Evolutionary conservation across 2,888 invertebrate genomes (phyloP).

Genomic region (Cantharis rustica): DNA sequence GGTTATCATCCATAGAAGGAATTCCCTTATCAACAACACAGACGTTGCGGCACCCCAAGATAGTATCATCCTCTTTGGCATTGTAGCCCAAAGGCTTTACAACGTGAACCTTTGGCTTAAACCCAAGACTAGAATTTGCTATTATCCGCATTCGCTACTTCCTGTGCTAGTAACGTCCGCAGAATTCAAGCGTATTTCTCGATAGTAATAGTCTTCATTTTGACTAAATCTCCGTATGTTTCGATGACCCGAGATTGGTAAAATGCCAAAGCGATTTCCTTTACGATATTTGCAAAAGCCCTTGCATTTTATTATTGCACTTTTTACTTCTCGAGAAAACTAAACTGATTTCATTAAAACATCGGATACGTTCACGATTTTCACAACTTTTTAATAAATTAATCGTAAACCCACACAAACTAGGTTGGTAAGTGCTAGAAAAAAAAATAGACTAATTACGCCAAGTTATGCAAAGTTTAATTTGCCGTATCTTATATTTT

Average conservation of each 20-base stretch:
- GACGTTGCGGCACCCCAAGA: constrained; percentile 58
- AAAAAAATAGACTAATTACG: neutral
- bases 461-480: neutral
- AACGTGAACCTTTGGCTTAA: constrained; percentile 87
- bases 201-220: constrained; percentile 92
- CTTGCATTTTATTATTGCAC: neutral
- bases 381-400: neutral
- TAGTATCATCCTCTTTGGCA: constrained; percentile 72
- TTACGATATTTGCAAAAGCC: neutral
- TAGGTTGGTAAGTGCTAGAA: neutral
- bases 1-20: constrained; percentile 24
- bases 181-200: constrained; percentile 89
- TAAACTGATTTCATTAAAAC: neutral
- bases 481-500: constrained; percentile 14
- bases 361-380: neutral
- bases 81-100: constrained; percentile 76
- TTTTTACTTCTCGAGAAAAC: neutral
- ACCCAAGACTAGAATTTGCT: constrained; percentile 98
- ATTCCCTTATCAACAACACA: constrained; percentile 30
- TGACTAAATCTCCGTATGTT: constrained; percentile 92
- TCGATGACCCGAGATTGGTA: constrained; percentile 93
- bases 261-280: constrained; percentile 58
- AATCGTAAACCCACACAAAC: neutral
- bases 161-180: constrained; percentile 81
- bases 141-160: constrained; percentile 89